Evolutionary conservation across 2,113 vertebrate genomes (phyloP).

Genomic region (Eira barbara): DNA sequence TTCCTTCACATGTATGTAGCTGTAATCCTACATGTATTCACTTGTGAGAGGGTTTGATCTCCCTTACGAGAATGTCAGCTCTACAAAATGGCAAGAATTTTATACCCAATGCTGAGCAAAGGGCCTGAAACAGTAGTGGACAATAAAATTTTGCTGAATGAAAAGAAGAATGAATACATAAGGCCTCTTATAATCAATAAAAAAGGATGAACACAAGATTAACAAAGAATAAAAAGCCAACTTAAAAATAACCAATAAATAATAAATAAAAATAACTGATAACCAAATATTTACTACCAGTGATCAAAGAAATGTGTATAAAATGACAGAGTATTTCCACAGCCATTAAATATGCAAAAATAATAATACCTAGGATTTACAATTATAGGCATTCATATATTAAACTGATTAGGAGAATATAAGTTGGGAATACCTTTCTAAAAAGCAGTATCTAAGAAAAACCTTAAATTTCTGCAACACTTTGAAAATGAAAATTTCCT

Average conservation of each 20-base stretch:
- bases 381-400: neutral
- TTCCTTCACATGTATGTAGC: neutral
- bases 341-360: conserved; percentile 38
- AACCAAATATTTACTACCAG: neutral
- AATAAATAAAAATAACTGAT: conserved; percentile 41
- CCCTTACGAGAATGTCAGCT: neutral
- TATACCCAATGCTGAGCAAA: neutral
- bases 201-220: neutral
- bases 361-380: neutral
- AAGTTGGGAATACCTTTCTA: neutral
- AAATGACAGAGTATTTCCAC: neutral
- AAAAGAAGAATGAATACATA: neutral
- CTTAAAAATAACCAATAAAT: conserved; percentile 28
- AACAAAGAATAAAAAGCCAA: conserved; percentile 10
- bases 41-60: neutral
- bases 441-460: neutral
- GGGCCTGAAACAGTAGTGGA: neutral
- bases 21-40: neutral
- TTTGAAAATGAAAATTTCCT: conserved; percentile 24
- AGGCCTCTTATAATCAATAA: neutral
- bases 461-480: neutral
- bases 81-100: neutral
- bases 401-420: neutral
- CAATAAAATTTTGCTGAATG: neutral
- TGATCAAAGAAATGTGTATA: conserved; percentile 28